phyloP scores from a whole-genome alignment of 2,113 vertebrate genomes.

The Atractosteus spatula region DNA sequence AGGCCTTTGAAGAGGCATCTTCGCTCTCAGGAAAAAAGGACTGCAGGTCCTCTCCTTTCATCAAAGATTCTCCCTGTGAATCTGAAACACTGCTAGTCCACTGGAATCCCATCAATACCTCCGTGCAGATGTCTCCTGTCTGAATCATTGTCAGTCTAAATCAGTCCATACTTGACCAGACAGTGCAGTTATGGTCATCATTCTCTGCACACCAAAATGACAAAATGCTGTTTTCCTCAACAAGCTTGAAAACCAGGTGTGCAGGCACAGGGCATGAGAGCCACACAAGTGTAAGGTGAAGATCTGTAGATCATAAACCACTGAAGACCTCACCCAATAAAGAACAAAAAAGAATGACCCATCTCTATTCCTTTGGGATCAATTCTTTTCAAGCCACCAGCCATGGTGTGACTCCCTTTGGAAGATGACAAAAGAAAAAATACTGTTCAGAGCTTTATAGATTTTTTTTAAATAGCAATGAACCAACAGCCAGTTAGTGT shows the following conservation, averaged over 20 bases:
- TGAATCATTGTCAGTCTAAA: slow-evolving; percentile 27
- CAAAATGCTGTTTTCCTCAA: slow-evolving; percentile 2
- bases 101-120: background rate
- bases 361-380: slow-evolving; percentile 50
- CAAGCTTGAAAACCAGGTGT: background rate
- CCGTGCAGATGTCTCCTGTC: slow-evolving; percentile 12
- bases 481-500: slow-evolving; percentile 46
- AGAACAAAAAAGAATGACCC: slow-evolving; percentile 54
- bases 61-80: slow-evolving; percentile 7
- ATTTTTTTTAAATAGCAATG: slow-evolving; percentile 25
- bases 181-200: slow-evolving; percentile 28
- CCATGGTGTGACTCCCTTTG: slow-evolving; percentile 97
- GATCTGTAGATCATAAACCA: slow-evolving; percentile 51
- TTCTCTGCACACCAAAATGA: slow-evolving; percentile 22
- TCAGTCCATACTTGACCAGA: slow-evolving; percentile 26
- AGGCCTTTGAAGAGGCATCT: slow-evolving; percentile 19
- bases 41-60: background rate
- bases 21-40: slow-evolving; percentile 14
- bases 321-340: slow-evolving; percentile 71
- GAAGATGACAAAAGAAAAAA: slow-evolving; percentile 72
- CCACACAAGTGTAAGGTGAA: slow-evolving; percentile 55
- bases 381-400: slow-evolving; percentile 91
- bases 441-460: slow-evolving; percentile 44
- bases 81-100: background rate
- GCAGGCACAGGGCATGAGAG: slow-evolving; percentile 37